Base-by-base conservation (phyloP, 2,888 invertebrate species). In the Villa cingulata region DNA sequence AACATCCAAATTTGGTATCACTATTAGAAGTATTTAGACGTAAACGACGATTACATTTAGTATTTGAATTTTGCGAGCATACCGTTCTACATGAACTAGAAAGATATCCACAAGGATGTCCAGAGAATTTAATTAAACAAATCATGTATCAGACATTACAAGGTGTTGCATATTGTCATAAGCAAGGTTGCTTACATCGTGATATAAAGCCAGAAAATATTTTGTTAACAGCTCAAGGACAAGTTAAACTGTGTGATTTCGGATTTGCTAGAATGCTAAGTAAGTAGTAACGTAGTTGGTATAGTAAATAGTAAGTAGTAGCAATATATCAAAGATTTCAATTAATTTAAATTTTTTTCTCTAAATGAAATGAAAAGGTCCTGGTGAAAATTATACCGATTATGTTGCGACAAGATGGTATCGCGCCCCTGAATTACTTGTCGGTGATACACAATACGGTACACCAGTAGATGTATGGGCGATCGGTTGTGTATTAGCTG, bases 181-280 rank as follows among this genome's bases (percentile, higher is more conserved):
- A 87, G 49, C 89, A 96, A 70, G 68, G 92, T 66, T 92, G 92
- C 70, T 88, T 96, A 61, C 95, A 96, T 65, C 77, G 96, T 40
- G 96, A 98, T 66, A 94, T 98, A 38, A 98, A 98, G 67, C 98
- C 98, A 1, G 98, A 98, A 73, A 98, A 98, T 70, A 97, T 98
- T 52, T 75, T 98, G 45, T 78, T 98, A 48, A 96, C 94, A 15
- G 78, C 81, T 47, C 85, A 85, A 52, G 95, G 95, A 1, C 86
- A 94, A 46, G 92, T 98, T 52, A 98, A 98, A 69, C 74, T 98
- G 3, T 98, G 70, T 65, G 97, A 98, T 71, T 98, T 98, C 70
- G 98, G 98, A 44, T 98, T 98, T 70, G 98, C 98, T 0, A 77
- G 98, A 60, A 86, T 95, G 78, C 77, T 98, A 62, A 88, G 88